These are phyloP conservation scores for Apis dorsata DNA, from an alignment of 1,140 invertebrate genomes.

Conservation along the genomic window DNA sequence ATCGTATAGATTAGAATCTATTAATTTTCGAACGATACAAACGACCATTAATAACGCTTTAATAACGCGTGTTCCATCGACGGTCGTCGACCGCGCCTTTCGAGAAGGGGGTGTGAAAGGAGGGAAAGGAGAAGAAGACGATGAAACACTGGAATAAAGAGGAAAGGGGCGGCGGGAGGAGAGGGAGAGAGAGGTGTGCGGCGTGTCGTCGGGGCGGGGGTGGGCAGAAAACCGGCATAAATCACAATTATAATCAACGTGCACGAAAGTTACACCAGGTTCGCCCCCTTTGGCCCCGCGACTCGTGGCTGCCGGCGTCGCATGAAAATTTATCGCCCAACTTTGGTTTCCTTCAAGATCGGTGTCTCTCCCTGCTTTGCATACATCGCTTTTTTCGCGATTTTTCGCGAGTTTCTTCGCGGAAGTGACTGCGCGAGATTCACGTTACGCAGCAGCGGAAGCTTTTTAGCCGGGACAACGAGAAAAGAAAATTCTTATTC, in stretches of 20 bases:
- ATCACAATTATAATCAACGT: slow-evolving; percentile 74
- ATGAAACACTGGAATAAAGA: not conserved
- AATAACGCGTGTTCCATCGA: slow-evolving; percentile 62
- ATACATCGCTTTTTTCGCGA: slow-evolving; percentile 56
- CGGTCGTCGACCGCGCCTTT: slow-evolving; percentile 25
- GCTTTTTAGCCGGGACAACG: not conserved
- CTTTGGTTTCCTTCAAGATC: slow-evolving; percentile 67
- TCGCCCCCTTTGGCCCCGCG: slow-evolving; percentile 53
- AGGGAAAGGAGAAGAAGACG: slow-evolving; percentile 30
- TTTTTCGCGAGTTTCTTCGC: slow-evolving; percentile 53
- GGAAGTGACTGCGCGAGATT: not conserved
- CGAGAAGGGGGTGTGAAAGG: not conserved
- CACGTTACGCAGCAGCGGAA: slow-evolving; percentile 23
- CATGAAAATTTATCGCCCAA: slow-evolving; percentile 69
- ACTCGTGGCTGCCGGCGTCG: slow-evolving; percentile 57
- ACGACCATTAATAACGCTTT: slow-evolving; percentile 48
- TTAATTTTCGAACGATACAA: slow-evolving; percentile 43
- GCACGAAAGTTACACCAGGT: slow-evolving; percentile 67
- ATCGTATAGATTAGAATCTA: not conserved
- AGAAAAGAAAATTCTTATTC: too few species aligned
- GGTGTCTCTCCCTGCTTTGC: slow-evolving; percentile 51
- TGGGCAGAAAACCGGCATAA: slow-evolving; percentile 56
- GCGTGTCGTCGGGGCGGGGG: not conserved
- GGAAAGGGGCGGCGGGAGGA: not conserved
- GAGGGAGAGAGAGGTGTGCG: not conserved